Percentiles rank a stretch among this genome's conserved stretches.
Conservation (phyloP, 2,888 invertebrate genomes). For the Pterostichus niger region DNA sequence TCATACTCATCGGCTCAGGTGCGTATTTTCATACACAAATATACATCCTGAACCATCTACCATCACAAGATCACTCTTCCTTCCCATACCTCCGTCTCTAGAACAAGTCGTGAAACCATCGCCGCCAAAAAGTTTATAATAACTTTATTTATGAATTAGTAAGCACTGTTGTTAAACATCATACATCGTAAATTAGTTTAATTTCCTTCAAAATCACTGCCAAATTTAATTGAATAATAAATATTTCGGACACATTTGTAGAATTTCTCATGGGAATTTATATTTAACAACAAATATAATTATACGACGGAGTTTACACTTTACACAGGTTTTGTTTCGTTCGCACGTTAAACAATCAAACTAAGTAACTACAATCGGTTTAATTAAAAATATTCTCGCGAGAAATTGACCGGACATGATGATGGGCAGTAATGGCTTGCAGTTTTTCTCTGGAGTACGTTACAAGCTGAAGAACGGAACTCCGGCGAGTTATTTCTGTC, state of each 20-base stretch:
- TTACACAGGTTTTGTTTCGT: no score
- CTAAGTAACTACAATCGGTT: no score
- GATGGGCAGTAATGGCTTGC: neutral
- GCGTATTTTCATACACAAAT: conserved; percentile 70
- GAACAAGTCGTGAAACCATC: conserved; percentile 20
- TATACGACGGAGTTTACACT: no score
- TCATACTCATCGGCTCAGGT: conserved; percentile 78
- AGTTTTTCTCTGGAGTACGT: conserved; percentile 9
- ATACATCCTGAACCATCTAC: neutral
- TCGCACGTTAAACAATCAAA: no score
- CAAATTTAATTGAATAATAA: no score
- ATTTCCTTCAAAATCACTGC: no score
- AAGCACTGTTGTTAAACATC: conserved; percentile 33
- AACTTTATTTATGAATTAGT: neutral
- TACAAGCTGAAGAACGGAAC: conserved; percentile 36
- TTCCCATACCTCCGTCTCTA: neutral
- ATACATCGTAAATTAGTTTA: neutral
- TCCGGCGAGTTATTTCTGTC: conserved; percentile 55
- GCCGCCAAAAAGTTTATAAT: conserved; percentile 4
- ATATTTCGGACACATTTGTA: no score
- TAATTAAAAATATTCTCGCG: no score
- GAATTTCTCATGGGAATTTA: no score
- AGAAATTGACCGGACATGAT: neutral
- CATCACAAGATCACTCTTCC: neutral
- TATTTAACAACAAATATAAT: no score